A percentile compares a stretch with the other conserved stretches of the same genome.
These are phyloP conservation scores for Agrochola lychnidis DNA, from an alignment of 2,888 invertebrate species.

Conservation along the genomic window DNA sequence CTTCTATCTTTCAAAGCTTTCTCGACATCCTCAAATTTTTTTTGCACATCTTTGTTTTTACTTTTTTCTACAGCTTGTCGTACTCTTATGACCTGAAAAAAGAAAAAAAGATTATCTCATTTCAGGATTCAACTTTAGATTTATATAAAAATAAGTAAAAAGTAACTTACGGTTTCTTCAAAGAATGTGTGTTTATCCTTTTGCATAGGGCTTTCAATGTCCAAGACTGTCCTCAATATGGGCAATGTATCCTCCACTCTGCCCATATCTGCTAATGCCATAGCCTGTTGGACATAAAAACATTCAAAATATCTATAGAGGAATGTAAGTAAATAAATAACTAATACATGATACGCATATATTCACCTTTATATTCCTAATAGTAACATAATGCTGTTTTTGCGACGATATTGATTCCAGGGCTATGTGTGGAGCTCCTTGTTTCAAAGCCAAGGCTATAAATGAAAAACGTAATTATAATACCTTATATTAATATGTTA, in stretches of 20 bases:
- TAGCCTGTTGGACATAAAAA: slow-evolving; percentile 77
- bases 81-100: slow-evolving; percentile 87
- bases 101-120: slow-evolving; percentile 6
- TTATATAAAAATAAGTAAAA: not conserved
- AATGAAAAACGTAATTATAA: not conserved
- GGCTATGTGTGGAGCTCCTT: slow-evolving; percentile 92
- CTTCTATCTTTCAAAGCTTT: slow-evolving; percentile 89
- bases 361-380: slow-evolving; percentile 92
- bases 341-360: not conserved
- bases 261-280: slow-evolving; percentile 90
- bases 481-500: not conserved
- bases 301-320: slow-evolving; percentile 2
- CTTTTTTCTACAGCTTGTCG: slow-evolving; percentile 84
- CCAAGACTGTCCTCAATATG: slow-evolving; percentile 90
- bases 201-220: slow-evolving; percentile 88
- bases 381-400: slow-evolving; percentile 92
- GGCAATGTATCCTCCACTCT: slow-evolving; percentile 92
- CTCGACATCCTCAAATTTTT: slow-evolving; percentile 90
- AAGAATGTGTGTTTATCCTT: slow-evolving; percentile 91
- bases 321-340: not conserved
- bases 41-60: slow-evolving; percentile 87
- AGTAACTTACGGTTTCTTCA: slow-evolving; percentile 90
- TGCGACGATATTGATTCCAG: slow-evolving; percentile 91
- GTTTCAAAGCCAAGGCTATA: slow-evolving; percentile 92
- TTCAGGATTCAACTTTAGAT: not conserved